Evolutionary conservation across 2,888 invertebrate species (phyloP).

Genomic region (Phania funesta): DNA sequence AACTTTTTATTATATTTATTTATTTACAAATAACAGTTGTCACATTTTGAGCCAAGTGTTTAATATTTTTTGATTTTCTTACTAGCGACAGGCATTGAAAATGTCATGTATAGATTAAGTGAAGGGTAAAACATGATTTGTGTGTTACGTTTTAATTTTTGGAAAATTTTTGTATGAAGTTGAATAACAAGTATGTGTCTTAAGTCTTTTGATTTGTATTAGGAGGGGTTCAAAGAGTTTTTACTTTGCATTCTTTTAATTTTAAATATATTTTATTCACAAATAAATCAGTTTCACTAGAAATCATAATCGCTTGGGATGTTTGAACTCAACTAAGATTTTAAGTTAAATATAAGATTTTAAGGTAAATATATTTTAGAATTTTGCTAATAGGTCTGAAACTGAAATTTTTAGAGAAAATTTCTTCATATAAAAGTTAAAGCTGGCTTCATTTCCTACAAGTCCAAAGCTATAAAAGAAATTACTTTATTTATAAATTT

Average conservation of each 20-base stretch:
- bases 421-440: too few species aligned
- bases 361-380: too few species aligned
- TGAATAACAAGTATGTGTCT: slow-evolving; percentile 33
- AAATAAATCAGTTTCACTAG: too few species aligned
- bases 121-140: slow-evolving; percentile 62
- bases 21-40: slow-evolving; percentile 57
- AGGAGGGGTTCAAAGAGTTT: neutral
- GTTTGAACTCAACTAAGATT: too few species aligned
- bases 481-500: too few species aligned
- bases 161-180: slow-evolving; percentile 9
- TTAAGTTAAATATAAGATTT: too few species aligned
- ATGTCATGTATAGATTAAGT: slow-evolving; percentile 61
- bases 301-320: too few species aligned
- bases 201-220: slow-evolving; percentile 47
- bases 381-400: too few species aligned
- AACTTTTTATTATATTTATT: slow-evolving; percentile 42
- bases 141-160: slow-evolving; percentile 24
- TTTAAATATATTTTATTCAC: too few species aligned
- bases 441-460: too few species aligned
- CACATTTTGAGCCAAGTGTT: slow-evolving; percentile 62
- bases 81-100: slow-evolving; percentile 42
- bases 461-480: too few species aligned
- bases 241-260: neutral
- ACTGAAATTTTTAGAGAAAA: too few species aligned
- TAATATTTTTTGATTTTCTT: slow-evolving; percentile 10